Conservation (phyloP, 2,888 invertebrate genomes). For the Tachina lurida region DNA sequence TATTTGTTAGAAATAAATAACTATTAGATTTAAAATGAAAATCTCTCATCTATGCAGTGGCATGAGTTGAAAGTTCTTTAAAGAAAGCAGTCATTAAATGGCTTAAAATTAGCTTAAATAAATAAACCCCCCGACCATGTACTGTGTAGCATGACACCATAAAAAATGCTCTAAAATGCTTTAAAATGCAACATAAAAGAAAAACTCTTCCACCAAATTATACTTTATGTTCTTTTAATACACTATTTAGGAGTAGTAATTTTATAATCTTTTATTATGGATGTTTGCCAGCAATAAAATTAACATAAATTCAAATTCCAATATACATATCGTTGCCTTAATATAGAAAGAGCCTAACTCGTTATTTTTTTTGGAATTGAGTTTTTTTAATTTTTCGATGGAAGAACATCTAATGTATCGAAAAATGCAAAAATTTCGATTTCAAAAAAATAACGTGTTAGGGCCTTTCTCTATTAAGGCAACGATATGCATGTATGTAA, state of each 20-base stretch:
- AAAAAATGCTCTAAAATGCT: slow-evolving; percentile 20
- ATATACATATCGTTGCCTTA: too few relatives aligned
- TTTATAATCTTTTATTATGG: slow-evolving; percentile 2
- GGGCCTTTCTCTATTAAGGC: too few relatives aligned
- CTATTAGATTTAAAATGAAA: not conserved
- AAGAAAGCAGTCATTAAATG: slow-evolving; percentile 24
- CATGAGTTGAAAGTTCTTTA: not conserved
- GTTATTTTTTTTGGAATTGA: too few relatives aligned
- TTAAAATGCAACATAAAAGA: not conserved
- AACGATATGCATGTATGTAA: not conserved
- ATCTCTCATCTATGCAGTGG: not conserved
- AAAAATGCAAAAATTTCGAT: too few relatives aligned
- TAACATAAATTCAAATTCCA: slow-evolving; percentile 37
- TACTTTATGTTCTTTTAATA: slow-evolving; percentile 54
- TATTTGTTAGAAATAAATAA: not conserved
- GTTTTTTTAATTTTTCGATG: too few relatives aligned
- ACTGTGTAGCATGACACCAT: slow-evolving; percentile 3
- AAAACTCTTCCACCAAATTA: slow-evolving; percentile 36
- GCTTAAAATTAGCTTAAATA: slow-evolving; percentile 3
- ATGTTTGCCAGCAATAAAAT: slow-evolving; percentile 38
- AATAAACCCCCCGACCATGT: not conserved
- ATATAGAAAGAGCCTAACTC: too few relatives aligned
- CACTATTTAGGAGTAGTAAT: slow-evolving; percentile 26
- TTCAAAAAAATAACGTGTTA: too few relatives aligned
- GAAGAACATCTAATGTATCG: too few relatives aligned